phyloP scores from a whole-genome alignment of 2,888 invertebrate genomes.

The Melipona bicolor region DNA sequence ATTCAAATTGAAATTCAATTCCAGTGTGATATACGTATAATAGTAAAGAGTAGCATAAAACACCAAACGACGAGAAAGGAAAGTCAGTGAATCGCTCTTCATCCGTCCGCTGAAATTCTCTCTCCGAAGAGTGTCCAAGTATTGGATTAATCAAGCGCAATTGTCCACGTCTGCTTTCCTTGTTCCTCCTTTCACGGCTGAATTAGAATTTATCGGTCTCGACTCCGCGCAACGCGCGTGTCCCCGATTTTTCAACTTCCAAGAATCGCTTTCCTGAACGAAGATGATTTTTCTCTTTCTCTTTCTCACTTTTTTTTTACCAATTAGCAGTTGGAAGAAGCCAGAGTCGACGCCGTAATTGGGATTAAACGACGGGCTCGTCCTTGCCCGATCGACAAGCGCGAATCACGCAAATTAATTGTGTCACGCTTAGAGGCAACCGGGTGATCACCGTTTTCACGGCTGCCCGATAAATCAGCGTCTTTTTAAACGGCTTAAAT shows the following conservation, averaged over 20 bases:
- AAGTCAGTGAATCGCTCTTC: neutral
- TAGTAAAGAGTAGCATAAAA: no score
- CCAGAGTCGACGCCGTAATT: slow-evolving; percentile 36
- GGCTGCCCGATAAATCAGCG: neutral
- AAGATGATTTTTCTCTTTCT: slow-evolving; percentile 25
- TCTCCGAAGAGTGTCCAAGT: slow-evolving; percentile 34
- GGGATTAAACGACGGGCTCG: slow-evolving; percentile 41
- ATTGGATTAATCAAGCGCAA: slow-evolving; percentile 76
- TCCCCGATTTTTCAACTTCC: slow-evolving; percentile 50
- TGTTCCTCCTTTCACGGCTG: slow-evolving; percentile 58
- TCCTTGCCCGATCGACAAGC: slow-evolving; percentile 24
- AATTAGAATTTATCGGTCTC: slow-evolving; percentile 76
- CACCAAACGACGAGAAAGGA: neutral
- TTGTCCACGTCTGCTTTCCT: slow-evolving; percentile 76
- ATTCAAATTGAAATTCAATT: no score
- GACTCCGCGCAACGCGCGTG: slow-evolving; percentile 32
- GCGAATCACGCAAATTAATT: slow-evolving; percentile 42
- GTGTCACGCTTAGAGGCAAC: slow-evolving; percentile 14
- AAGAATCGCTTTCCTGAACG: slow-evolving; percentile 53
- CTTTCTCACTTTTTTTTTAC: slow-evolving; percentile 4
- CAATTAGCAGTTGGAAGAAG: slow-evolving; percentile 44
- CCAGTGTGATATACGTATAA: no score
- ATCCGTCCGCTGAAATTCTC: slow-evolving; percentile 26
- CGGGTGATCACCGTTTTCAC: neutral
- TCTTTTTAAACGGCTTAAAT: neutral